Evolutionary conservation across 2,888 invertebrate species (phyloP).

Genomic region (Synergus japonicus): DNA sequence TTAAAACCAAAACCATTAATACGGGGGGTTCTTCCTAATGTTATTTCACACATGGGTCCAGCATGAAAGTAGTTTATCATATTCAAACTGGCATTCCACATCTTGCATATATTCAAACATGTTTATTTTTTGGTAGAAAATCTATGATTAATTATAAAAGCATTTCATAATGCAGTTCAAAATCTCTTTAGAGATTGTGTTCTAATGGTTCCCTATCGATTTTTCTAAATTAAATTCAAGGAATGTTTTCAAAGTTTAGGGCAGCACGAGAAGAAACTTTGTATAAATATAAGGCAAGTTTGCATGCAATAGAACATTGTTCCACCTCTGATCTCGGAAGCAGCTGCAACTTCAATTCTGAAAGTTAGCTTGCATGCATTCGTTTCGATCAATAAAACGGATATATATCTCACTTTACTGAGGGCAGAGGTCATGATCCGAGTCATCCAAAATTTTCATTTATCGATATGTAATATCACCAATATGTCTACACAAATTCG

Average conservation of each 20-base stretch:
- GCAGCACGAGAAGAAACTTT: not conserved
- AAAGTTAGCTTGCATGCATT: conserved; percentile 52
- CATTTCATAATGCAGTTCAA: no score
- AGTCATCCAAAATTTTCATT: conserved; percentile 65
- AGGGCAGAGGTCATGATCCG: conserved; percentile 54
- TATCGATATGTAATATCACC: conserved; percentile 46
- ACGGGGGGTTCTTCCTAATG: not conserved
- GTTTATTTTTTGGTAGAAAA: not conserved
- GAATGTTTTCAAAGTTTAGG: not conserved
- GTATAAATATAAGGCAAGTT: conserved; percentile 10
- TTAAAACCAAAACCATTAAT: not conserved
- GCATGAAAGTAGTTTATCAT: not conserved
- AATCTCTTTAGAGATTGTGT: no score
- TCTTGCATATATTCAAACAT: not conserved
- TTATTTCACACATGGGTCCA: not conserved
- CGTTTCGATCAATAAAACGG: conserved; percentile 61
- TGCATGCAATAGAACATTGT: conserved; percentile 18
- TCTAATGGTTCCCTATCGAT: not conserved
- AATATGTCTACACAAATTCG: not conserved
- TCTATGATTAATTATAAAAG: no score
- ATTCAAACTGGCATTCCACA: no score
- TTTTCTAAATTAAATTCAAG: not conserved
- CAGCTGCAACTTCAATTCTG: conserved; percentile 53
- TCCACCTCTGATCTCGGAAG: conserved; percentile 23
- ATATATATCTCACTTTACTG: conserved; percentile 49